These are phyloP conservation scores for Pelodiscus sinensis DNA, from an alignment of 2,113 vertebrate species.

Conservation along the genomic window DNA sequence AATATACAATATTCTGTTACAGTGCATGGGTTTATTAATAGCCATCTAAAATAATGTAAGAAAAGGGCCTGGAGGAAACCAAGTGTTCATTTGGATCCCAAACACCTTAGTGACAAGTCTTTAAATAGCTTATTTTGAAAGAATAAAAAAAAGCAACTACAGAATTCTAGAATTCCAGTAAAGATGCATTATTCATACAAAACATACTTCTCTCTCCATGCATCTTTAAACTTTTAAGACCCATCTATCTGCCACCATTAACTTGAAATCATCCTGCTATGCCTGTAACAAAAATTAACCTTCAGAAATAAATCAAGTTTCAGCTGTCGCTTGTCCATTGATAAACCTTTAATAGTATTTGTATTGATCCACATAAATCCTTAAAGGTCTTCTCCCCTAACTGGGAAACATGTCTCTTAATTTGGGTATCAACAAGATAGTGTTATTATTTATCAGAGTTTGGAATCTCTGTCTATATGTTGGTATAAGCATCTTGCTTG, in stretches of 20 bases:
- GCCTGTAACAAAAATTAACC: not conserved
- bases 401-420: not conserved
- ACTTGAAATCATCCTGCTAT: not conserved
- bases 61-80: not conserved
- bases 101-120: accelerated
- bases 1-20: no score
- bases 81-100: not conserved
- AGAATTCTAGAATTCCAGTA: not conserved
- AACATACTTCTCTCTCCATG: not conserved
- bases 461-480: not conserved
- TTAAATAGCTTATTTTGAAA: not conserved
- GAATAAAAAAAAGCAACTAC: not conserved
- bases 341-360: not conserved
- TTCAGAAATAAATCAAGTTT: not conserved
- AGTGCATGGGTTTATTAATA: not conserved
- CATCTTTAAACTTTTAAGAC: not conserved
- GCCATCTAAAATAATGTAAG: not conserved
- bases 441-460: not conserved
- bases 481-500: not conserved
- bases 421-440: not conserved
- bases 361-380: accelerated
- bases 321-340: not conserved
- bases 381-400: not conserved
- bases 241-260: not conserved
- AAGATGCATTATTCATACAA: no score